Conservation (phyloP, 2,888 invertebrate species). For the Trichopoda pennipes region DNA sequence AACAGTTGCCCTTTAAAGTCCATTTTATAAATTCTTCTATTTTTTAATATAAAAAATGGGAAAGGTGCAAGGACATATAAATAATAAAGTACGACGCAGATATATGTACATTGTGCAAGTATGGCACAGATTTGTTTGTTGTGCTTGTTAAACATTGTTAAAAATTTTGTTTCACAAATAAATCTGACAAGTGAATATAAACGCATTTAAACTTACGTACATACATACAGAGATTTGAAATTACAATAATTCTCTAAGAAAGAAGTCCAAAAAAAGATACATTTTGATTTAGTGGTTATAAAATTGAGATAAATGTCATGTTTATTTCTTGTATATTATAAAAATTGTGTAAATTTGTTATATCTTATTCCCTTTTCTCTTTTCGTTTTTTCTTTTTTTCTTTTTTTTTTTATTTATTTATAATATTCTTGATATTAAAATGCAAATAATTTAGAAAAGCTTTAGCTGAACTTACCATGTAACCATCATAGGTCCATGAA, state of each 20-base stretch:
- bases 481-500: constrained; percentile 97
- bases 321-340: constrained; percentile 63
- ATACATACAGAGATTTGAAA: background rate
- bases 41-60: background rate
- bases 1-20: constrained; percentile 10
- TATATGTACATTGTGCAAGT: no score
- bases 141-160: constrained; percentile 46
- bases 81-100: background rate
- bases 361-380: background rate
- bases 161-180: constrained; percentile 61
- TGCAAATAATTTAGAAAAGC: background rate
- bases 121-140: no score
- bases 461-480: constrained; percentile 86
- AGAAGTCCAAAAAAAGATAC: constrained; percentile 35
- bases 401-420: background rate
- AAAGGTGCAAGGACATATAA: background rate
- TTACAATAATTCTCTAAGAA: background rate
- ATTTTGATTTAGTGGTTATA: constrained; percentile 73
- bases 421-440: background rate
- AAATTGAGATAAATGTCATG: constrained; percentile 73
- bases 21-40: constrained; percentile 8
- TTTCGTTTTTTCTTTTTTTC: background rate
- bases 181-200: constrained; percentile 57
- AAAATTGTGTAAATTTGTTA: constrained; percentile 50
- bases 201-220: background rate